Conservation (phyloP, 2,113 vertebrate genomes). For the Pyxicephalus adspersus region DNA sequence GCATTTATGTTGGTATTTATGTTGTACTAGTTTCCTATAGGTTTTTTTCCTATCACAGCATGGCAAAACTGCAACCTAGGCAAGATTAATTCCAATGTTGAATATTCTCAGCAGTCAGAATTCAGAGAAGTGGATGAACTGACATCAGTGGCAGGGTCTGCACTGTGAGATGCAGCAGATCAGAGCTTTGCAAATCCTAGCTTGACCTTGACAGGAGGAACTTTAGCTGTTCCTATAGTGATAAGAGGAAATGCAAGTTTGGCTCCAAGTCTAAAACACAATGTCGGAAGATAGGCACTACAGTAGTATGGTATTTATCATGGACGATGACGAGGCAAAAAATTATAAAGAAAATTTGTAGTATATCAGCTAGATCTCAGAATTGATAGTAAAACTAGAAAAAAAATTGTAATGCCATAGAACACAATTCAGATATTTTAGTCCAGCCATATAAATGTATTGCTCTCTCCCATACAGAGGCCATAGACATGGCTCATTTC, state of each 20-base stretch:
- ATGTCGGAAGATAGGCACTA: neutral
- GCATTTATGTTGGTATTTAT: too few relatives aligned
- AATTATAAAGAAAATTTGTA: too few relatives aligned
- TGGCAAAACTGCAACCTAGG: too few relatives aligned
- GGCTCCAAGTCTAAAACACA: neutral
- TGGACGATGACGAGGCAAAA: constrained; percentile 12
- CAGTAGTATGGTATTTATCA: neutral
- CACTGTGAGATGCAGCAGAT: neutral
- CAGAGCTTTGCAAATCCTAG: neutral
- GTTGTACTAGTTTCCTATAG: too few relatives aligned
- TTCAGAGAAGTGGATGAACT: neutral
- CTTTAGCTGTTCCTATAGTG: constrained; percentile 2
- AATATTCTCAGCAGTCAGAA: neutral
- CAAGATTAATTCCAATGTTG: too few relatives aligned
- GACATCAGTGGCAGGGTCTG: neutral
- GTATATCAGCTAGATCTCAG: neutral
- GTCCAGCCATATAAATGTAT: too few relatives aligned
- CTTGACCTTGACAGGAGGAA: neutral
- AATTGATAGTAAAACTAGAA: too few relatives aligned
- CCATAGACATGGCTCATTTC: too few relatives aligned
- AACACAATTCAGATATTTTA: too few relatives aligned
- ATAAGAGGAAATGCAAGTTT: neutral
- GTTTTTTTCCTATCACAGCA: too few relatives aligned
- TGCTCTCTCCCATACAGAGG: too few relatives aligned
- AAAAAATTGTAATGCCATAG: too few relatives aligned